Base-by-base conservation (phyloP, 2,888 invertebrate species). In the Sinhomidia bicolor region DNA sequence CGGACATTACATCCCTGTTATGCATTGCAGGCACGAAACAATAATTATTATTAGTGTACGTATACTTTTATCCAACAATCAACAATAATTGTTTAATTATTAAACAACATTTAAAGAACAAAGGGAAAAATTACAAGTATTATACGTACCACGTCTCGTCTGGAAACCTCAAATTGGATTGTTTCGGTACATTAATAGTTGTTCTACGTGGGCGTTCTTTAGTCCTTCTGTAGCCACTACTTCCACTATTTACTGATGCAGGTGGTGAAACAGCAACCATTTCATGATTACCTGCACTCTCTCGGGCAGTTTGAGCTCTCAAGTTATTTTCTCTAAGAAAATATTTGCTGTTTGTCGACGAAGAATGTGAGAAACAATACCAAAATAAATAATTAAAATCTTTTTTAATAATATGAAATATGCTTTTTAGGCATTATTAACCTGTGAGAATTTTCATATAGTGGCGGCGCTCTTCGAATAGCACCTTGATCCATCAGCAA, bases 1-100 rank as follows among this genome's bases (percentile, higher is more conserved):
- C 84, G 0, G 84, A 84, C n/a, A 84, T 7, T 7, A 14, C 20
- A 10, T 82, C 82, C 68, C 82, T 82, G 44, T 23, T n/a, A n/a
- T 71, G n/a, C 36, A 71, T 71, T n/a, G 17, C 4, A 71, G 14
- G 12, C 36, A 54, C n/a, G n/a, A n/a, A n/a, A n/a, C n/a, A n/a
- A n/a, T n/a, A n/a, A n/a, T n/a, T n/a, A n/a, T n/a, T n/a, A n/a
- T n/a, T n/a, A n/a, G n/a, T n/a, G n/a, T n/a, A n/a, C n/a, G n/a
- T n/a, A n/a, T n/a, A n/a, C n/a, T n/a, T n/a, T n/a, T n/a, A n/a
- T n/a, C n/a, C n/a, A n/a, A n/a, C n/a, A n/a, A n/a, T n/a, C n/a
- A n/a, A n/a, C n/a, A n/a, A n/a, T n/a, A n/a, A n/a, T n/a, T n/a
- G n/a, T n/a, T n/a, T n/a, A n/a, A n/a, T n/a, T n/a, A n/a, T n/a